Conservation (phyloP, 2,888 invertebrate species). For the Nasonovia ribisnigri region DNA sequence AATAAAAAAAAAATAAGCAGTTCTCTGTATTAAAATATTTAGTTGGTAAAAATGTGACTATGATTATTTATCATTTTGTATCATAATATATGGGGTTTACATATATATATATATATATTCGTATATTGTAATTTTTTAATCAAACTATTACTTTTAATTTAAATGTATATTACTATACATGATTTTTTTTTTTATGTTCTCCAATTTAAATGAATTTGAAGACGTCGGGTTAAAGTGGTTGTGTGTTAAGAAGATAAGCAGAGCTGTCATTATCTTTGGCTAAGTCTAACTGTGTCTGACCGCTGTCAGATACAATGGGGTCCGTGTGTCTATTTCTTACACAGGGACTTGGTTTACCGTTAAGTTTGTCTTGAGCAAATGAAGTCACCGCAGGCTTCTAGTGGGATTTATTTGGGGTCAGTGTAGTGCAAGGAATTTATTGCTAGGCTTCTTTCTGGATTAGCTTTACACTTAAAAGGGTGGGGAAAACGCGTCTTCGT, state of each 20-base stretch:
- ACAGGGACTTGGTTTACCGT: constrained; percentile 33
- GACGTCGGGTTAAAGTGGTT: background rate
- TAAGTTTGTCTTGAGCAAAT: constrained; percentile 49
- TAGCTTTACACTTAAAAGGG: constrained; percentile 49
- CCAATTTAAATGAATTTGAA: background rate
- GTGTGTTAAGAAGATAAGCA: constrained; percentile 42
- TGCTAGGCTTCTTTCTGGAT: constrained; percentile 44
- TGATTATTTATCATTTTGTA: background rate
- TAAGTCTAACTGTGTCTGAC: constrained; percentile 24
- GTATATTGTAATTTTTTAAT: background rate
- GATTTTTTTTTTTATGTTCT: background rate
- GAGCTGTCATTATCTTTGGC: constrained; percentile 21
- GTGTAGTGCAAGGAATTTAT: constrained; percentile 38
- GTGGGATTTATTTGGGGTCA: constrained; percentile 46
- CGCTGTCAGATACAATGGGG: constrained; percentile 37
- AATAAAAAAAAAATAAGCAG: background rate
- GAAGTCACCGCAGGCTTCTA: constrained; percentile 35
- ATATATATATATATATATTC: background rate
- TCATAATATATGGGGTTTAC: background rate
- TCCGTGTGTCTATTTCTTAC: background rate
- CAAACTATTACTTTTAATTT: background rate
- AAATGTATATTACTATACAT: background rate
- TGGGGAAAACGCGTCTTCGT: constrained; percentile 19
- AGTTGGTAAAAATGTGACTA: background rate
- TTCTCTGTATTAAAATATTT: background rate